Base-by-base conservation (phyloP, 2,797 vertebrate species). In the Acestrorhynchus altus region DNA sequence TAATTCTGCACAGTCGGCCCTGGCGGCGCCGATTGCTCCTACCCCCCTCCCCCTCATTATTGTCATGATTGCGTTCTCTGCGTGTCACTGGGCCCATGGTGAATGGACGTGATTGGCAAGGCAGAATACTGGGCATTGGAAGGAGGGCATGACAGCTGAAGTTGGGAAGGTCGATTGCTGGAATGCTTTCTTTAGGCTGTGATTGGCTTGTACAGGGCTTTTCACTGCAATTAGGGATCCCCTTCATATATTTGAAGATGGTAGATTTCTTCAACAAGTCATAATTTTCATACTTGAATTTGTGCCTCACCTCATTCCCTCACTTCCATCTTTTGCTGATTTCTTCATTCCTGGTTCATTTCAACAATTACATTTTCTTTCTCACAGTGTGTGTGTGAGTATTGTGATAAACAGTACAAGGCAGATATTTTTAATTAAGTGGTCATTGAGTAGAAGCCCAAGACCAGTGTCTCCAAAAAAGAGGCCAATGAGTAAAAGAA, bases 1-100 rank as follows among this genome's bases (percentile, higher is more conserved):
- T 79, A 63, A 69, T 74, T 74, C 78, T 13, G 42, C 65, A 54
- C 57, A 63, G 57, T 79, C 9, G 22, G 59, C 42, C n/a, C 26
- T 16, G 54, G 71, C 15, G 40, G 15, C 26, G 72, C 24, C 18
- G n/a, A 46, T 56, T 74, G 46, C 57, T 44, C 72, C 66, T 52
- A 42, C 59, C n/a, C 64, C 56, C 31, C 59, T 15, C 64, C 56
- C 56, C 65, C 39, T 74, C 49, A 39, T 79, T 79, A 74, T 69
- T 69, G 78, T 54, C 54, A 42, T 79, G 78, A 79, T 74, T 79
- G 65, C 57, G 65, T 74, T 79, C 78, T 60, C 63, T 51, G 77
- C 31, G 3, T 73, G 77, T 68, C 52, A 35, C 44, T 52, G 15
- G 15, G 13, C 70, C 72, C 31, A 76, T 10, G 63, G 71, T 69